A percentile compares a stretch with the other conserved stretches of the same genome.
Conservation (phyloP, 1,140 invertebrate species). For the Aphelenchoides avenae region DNA sequence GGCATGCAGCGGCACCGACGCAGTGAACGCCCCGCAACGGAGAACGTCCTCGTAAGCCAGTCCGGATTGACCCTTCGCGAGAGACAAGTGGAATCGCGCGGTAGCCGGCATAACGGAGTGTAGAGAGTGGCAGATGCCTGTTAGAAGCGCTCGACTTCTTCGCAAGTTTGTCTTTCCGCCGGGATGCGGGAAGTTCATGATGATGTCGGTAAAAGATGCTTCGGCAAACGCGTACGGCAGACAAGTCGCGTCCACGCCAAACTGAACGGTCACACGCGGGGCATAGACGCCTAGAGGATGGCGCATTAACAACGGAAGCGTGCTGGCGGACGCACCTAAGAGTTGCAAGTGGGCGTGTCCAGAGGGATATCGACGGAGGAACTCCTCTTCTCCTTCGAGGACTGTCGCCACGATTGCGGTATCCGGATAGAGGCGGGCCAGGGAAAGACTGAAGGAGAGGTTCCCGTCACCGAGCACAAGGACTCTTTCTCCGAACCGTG, state of each 20-base stretch:
- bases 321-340: conserved; percentile 23
- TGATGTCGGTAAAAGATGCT: conserved; percentile 13
- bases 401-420: conserved; percentile 35
- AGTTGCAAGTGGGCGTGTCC: conserved; percentile 11
- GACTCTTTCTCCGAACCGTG: conserved; percentile 9
- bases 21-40: not conserved
- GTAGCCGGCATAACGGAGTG: conserved; percentile 8
- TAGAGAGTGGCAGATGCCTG: conserved; percentile 34
- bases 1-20: conserved; percentile 30
- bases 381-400: conserved; percentile 38
- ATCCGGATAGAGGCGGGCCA: conserved; percentile 23
- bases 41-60: conserved; percentile 10
- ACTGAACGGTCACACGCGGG: conserved; percentile 24
- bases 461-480: conserved; percentile 51
- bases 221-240: conserved; percentile 14
- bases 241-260: conserved; percentile 44
- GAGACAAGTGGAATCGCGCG: conserved; percentile 37
- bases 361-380: conserved; percentile 29
- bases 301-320: too few relatives aligned
- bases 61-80: conserved; percentile 40
- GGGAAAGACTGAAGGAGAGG: conserved; percentile 37
- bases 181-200: conserved; percentile 55
- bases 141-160: conserved; percentile 26
- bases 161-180: conserved; percentile 51
- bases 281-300: too few relatives aligned